A percentile compares a stretch with the other conserved stretches of the same genome.
Conservation (phyloP, 2,113 vertebrate genomes). For the Daboia siamensis region DNA sequence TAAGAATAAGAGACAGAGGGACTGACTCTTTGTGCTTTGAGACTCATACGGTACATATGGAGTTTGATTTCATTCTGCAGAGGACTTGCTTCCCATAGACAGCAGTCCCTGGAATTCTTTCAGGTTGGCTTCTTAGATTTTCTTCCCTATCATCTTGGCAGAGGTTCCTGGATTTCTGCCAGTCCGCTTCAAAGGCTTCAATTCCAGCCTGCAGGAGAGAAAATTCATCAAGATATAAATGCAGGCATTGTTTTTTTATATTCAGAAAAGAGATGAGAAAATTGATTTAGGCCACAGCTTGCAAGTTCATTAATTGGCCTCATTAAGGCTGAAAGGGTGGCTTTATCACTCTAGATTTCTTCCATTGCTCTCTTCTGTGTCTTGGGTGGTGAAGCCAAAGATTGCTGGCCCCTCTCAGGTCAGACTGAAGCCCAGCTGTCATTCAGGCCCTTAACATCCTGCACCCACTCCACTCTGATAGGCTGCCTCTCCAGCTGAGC, state of each 20-base stretch:
- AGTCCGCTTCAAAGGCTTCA: not conserved
- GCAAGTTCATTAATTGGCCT: not conserved
- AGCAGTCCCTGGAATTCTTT: not conserved
- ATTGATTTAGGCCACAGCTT: not conserved
- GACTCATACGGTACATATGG: not conserved
- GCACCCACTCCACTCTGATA: not conserved
- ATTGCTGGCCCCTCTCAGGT: no score
- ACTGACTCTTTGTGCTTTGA: not conserved
- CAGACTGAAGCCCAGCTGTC: not conserved
- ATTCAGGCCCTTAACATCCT: not conserved
- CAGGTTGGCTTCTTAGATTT: not conserved
- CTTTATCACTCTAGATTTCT: not conserved
- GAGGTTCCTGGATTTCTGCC: not conserved
- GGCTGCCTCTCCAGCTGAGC: not conserved
- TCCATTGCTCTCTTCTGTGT: not conserved
- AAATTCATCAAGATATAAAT: not conserved
- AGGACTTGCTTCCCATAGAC: not conserved
- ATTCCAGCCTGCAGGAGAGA: not conserved
- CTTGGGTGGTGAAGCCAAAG: not conserved
- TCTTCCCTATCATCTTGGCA: not conserved
- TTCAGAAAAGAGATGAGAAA: not conserved
- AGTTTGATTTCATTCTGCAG: not conserved
- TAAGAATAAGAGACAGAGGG: not conserved
- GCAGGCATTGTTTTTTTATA: not conserved
- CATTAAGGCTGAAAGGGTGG: not conserved